Evolutionary conservation across 2,113 vertebrate genomes (phyloP).

Genomic region (Ploceus nigricollis): DNA sequence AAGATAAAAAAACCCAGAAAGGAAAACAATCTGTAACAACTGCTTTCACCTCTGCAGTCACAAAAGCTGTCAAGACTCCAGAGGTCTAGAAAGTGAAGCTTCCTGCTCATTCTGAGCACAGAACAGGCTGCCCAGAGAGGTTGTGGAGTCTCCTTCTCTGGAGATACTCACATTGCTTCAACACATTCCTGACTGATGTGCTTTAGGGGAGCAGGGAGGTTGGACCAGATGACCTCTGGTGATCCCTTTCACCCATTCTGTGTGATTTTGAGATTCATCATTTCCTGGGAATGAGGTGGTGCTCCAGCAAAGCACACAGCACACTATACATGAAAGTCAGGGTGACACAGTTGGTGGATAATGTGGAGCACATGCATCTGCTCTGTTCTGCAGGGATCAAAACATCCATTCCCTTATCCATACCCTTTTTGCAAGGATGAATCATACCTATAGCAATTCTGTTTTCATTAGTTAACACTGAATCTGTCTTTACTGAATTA

Average conservation of each 20-base stretch:
- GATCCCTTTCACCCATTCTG: not conserved
- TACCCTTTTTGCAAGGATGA: not conserved
- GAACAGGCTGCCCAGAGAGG: not conserved
- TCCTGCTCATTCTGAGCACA: not conserved
- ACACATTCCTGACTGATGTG: not conserved
- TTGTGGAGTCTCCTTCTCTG: not conserved
- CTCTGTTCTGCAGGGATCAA: not conserved
- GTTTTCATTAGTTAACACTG: not conserved
- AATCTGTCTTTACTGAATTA: not conserved
- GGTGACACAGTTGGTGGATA: not conserved
- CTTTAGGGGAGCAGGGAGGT: not conserved
- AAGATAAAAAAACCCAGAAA: not conserved
- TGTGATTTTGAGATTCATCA: not conserved
- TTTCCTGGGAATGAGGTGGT: not conserved
- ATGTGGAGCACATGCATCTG: not conserved
- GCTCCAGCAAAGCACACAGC: not conserved
- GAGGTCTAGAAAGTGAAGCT: not conserved
- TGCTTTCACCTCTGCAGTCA: not conserved
- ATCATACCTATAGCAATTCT: not conserved
- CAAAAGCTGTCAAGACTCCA: not conserved
- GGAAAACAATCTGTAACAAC: not conserved
- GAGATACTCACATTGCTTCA: not conserved
- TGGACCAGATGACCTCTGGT: not conserved
- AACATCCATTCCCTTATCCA: not conserved
- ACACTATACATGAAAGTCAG: not conserved